Evolutionary conservation across 2,113 vertebrate species (phyloP), one percentile per base, ranked within the genome.

Genomic region (Ursus arctos): DNA sequence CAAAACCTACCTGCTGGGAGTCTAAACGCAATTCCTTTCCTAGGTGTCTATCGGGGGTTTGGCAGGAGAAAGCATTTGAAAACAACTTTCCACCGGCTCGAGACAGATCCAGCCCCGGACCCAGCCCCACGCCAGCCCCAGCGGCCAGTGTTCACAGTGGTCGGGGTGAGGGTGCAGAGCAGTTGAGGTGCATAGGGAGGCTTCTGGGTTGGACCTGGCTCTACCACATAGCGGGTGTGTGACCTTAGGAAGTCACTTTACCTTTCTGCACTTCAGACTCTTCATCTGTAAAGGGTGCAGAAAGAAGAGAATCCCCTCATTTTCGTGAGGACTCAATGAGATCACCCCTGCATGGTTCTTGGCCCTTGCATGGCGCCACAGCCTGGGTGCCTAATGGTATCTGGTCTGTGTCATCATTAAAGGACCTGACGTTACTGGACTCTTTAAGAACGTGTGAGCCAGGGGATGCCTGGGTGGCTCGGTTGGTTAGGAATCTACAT

Each of bases 1-100:
- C 59, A 94, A 95, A 96, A 96, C 74, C 84, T 93, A 95, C 47
- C 92, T 94, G 74, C 10, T 28, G 21, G 31, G 69, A 88, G 4
- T 77, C 89, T 88, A 93, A 85, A 95, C n/a, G 36, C 21, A 63
- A 65, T 72, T 87, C n/a, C 83, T 61, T 79, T 96, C 65, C 69
- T 31, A 19, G 47, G 72, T 65, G 26, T 67, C 26, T 53, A 74
- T 76, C 51, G 31, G 57, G 51, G 55, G 31, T 18, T 94, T 81
- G 71, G 47, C 84, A 97, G 77, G 89, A 91, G 65, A 96, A 51
- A 79, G 12, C 18, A 92, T 80, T 94, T 88, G 51, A 89, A 94
- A 95, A 89, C n/a, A 96, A 65, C 7, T 87, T 71, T 74, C 91
- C 55, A 71, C 13, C 7, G 26, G 40, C 71, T 95, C 31, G 59